Conservation (phyloP, 2,888 invertebrate genomes). For the Heteromurus nitidus region DNA sequence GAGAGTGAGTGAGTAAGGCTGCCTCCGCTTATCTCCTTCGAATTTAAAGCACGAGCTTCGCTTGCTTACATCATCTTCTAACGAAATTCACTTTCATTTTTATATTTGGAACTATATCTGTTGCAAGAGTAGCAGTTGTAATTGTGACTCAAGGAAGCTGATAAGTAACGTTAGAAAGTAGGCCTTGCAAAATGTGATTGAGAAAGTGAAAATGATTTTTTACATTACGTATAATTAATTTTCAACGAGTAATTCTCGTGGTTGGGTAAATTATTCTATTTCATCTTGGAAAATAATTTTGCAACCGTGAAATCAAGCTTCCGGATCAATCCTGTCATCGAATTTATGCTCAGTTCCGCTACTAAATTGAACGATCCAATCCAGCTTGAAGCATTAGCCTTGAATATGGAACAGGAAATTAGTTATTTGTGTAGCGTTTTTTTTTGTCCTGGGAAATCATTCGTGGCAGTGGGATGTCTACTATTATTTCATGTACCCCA, state of each 20-base stretch:
- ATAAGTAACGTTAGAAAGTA: not conserved
- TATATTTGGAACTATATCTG: not conserved
- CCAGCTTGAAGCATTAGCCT: too few relatives aligned
- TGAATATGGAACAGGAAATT: conserved; percentile 34
- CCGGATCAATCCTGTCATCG: conserved; percentile 40
- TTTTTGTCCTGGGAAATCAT: too few relatives aligned
- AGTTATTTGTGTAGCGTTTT: conserved; percentile 13
- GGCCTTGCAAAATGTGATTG: too few relatives aligned
- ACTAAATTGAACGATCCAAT: not conserved
- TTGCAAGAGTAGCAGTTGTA: too few relatives aligned
- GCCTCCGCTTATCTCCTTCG: not conserved
- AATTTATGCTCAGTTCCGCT: conserved; percentile 37
- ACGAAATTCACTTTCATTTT: not conserved
- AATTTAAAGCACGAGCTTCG: not conserved
- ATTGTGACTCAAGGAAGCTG: not conserved
- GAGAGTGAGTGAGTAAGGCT: not conserved
- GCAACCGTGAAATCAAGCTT: conserved; percentile 43
- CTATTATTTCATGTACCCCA: not conserved
- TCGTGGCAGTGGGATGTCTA: too few relatives aligned
- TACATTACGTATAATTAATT: not conserved
- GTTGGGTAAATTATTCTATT: too few relatives aligned
- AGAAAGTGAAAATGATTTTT: too few relatives aligned
- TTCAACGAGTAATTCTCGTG: not conserved
- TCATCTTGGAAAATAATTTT: too few relatives aligned
- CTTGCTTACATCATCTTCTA: not conserved